Evolutionary conservation across 2,797 vertebrate genomes (phyloP).

Genomic region (Tympanoctomys barrerae): DNA sequence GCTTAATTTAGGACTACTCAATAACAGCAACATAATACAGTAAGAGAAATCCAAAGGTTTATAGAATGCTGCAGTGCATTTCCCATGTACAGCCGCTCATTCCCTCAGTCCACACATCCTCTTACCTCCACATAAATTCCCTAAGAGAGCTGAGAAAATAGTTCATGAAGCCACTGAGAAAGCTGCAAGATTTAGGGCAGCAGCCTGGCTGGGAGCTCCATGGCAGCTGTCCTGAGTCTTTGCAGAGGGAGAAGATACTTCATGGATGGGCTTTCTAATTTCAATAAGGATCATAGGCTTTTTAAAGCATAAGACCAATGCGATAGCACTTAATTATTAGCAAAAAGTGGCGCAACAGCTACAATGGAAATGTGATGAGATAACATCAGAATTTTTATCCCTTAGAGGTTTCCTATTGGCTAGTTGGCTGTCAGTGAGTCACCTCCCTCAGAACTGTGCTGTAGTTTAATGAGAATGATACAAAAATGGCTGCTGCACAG

Average conservation of each 20-base stretch:
- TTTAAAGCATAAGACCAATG: background rate
- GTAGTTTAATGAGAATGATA: background rate
- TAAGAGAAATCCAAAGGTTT: background rate
- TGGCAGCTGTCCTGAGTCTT: background rate
- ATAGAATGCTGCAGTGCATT: background rate
- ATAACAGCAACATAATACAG: background rate
- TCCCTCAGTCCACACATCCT: background rate
- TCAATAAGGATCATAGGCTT: background rate
- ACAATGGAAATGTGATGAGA: background rate
- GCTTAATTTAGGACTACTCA: background rate
- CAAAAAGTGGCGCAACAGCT: background rate
- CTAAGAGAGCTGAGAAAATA: background rate
- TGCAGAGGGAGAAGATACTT: background rate
- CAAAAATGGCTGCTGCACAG: background rate
- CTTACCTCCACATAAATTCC: background rate
- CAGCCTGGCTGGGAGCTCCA: background rate
- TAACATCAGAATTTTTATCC: too few species aligned
- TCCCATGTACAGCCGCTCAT: accelerated
- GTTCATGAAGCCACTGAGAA: background rate
- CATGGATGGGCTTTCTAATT: background rate
- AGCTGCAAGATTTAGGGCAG: background rate
- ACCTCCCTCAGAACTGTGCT: background rate
- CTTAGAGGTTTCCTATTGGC: background rate
- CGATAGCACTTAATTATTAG: background rate
- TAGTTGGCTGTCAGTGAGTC: background rate